phyloP scores from a whole-genome alignment of 1,140 invertebrate species.

The Cyphomyrmex costatus region DNA sequence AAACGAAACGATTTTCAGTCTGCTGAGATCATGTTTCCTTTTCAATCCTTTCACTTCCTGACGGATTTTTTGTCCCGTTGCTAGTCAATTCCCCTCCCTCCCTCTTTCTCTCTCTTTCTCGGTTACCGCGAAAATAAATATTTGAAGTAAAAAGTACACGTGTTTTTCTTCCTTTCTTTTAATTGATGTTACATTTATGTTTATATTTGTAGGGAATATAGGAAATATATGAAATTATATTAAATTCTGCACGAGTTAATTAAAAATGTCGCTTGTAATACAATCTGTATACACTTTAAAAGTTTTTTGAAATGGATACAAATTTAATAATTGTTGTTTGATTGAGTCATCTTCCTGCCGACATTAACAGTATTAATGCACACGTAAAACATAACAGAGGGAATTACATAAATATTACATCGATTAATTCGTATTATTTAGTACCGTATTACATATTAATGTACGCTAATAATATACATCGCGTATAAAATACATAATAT shows the following conservation, averaged over 20 bases:
- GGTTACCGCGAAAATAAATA: background rate
- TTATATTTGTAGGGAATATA: background rate
- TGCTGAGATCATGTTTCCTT: slow-evolving; percentile 6
- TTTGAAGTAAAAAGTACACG: background rate
- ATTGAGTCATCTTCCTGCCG: slow-evolving; percentile 21
- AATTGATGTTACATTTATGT: background rate
- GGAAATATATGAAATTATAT: background rate
- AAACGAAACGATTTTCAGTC: background rate
- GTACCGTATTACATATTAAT: slow-evolving; percentile 50
- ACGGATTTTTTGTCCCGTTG: background rate
- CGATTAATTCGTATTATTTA: slow-evolving; percentile 62
- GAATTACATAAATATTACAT: slow-evolving; percentile 49
- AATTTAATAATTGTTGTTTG: slow-evolving; percentile 49
- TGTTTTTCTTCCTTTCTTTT: background rate
- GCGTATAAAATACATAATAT: slow-evolving; percentile 31
- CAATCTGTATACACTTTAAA: slow-evolving; percentile 7
- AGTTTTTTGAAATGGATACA: background rate
- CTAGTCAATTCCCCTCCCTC: background rate
- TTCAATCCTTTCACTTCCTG: slow-evolving; percentile 14
- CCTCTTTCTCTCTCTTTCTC: background rate
- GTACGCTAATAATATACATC: slow-evolving; percentile 35
- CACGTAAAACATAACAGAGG: slow-evolving; percentile 42
- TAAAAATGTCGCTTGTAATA: slow-evolving; percentile 13
- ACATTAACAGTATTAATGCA: slow-evolving; percentile 53
- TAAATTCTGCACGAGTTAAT: background rate